Evolutionary conservation across 2,888 invertebrate species (phyloP).

Genomic region (Tenthredo amoena): DNA sequence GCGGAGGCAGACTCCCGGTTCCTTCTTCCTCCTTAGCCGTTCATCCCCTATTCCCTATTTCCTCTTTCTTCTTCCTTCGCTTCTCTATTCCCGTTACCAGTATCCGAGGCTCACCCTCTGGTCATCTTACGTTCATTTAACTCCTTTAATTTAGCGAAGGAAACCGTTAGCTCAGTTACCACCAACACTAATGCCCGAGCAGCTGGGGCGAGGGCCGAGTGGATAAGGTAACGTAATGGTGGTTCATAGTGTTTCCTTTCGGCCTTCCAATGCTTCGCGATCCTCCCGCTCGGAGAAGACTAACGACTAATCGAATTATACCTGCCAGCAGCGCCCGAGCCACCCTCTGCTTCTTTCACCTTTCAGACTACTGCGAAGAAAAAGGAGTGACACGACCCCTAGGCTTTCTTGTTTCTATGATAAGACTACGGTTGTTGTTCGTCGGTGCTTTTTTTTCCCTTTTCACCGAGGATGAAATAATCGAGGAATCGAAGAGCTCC

Average conservation of each 20-base stretch:
- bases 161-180: constrained; percentile 73
- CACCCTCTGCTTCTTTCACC: constrained; percentile 36
- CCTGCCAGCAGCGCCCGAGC: constrained; percentile 67
- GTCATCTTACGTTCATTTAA: constrained; percentile 73
- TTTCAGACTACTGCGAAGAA: constrained; percentile 49
- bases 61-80: constrained; percentile 10
- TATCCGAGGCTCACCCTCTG: constrained; percentile 52
- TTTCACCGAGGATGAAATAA: neutral
- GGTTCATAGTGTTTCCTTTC: constrained; percentile 67
- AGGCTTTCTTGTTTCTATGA: neutral
- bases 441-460: neutral
- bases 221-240: constrained; percentile 75
- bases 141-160: constrained; percentile 74
- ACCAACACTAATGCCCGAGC: constrained; percentile 71
- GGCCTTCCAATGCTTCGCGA: constrained; percentile 64
- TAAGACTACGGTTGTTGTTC: neutral
- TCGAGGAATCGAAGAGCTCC: neutral
- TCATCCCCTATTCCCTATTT: neutral
- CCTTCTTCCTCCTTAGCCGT: neutral
- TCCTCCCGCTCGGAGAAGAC: constrained; percentile 61
- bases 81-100: neutral
- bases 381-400: constrained; percentile 20
- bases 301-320: constrained; percentile 76
- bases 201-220: constrained; percentile 65
- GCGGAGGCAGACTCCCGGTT: constrained; percentile 51